A percentile compares a stretch with the other conserved stretches of the same genome.
phyloP scores from a whole-genome alignment of 1,140 invertebrate species.

The Leptestheria dahalacensis region DNA sequence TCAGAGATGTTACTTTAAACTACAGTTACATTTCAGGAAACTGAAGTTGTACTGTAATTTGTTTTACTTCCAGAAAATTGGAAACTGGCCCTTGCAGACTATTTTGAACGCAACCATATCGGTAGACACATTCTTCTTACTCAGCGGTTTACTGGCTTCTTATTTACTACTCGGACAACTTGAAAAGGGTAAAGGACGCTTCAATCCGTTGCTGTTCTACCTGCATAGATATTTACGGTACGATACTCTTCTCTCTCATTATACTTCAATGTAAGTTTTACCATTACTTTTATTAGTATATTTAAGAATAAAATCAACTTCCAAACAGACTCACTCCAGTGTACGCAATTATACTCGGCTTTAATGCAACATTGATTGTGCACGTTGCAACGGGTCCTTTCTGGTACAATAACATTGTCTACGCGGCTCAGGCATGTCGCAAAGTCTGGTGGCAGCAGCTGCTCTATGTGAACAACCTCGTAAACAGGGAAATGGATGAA shows the following conservation, averaged over 20 bases:
- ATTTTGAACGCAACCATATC: slow-evolving; percentile 74
- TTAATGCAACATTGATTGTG: slow-evolving; percentile 51
- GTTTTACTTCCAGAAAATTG: not conserved
- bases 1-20: too few species aligned
- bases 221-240: slow-evolving; percentile 13
- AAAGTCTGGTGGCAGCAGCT: slow-evolving; percentile 37
- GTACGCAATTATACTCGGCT: slow-evolving; percentile 66
- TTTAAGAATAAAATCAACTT: too few species aligned
- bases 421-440: slow-evolving; percentile 43
- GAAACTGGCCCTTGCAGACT: slow-evolving; percentile 54
- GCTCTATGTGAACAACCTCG: slow-evolving; percentile 21
- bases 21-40: too few species aligned
- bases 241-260: too few species aligned
- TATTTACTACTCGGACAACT: slow-evolving; percentile 10
- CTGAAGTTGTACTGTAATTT: not conserved
- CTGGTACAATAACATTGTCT: slow-evolving; percentile 45
- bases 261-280: too few species aligned
- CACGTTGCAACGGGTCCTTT: slow-evolving; percentile 48
- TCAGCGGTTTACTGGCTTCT: slow-evolving; percentile 28
- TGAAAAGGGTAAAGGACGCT: not conserved
- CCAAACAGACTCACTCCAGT: slow-evolving; percentile 47
- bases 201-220: slow-evolving; percentile 4
- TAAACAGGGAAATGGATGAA: not conserved
- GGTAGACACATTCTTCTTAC: slow-evolving; percentile 84
- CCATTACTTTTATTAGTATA: too few species aligned